Conservation (phyloP, 1,140 invertebrate genomes). For the Lasioglossum albipes region DNA sequence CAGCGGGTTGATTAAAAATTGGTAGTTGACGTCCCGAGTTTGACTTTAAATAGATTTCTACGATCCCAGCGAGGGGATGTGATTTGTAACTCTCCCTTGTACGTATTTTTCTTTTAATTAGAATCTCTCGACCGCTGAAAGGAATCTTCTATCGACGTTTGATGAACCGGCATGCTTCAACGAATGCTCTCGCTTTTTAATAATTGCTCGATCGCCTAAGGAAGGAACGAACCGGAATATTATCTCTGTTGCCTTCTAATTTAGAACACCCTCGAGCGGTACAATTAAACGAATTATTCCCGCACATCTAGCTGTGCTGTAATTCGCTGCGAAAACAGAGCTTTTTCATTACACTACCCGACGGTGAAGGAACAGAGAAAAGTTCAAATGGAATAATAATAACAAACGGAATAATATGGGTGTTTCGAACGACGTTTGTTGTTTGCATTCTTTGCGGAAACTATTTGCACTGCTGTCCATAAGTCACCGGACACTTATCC, state of each 20-base stretch:
- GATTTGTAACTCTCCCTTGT: constrained; percentile 11
- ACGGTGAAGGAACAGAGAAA: constrained; percentile 1
- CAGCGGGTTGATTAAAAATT: constrained; percentile 5
- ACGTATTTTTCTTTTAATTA: constrained; percentile 32
- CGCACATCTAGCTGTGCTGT: not conserved
- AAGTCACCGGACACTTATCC: too few relatives aligned
- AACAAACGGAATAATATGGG: not conserved
- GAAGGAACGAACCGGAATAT: constrained; percentile 1
- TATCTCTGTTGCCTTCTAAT: constrained; percentile 35
- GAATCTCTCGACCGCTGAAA: not conserved
- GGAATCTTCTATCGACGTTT: constrained; percentile 10
- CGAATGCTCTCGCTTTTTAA: constrained; percentile 25
- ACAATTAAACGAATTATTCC: constrained; percentile 43
- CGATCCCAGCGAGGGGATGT: not conserved
- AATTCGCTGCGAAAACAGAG: not conserved
- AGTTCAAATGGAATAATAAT: not conserved
- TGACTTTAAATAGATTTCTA: not conserved
- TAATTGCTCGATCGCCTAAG: constrained; percentile 25
- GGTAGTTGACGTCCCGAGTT: not conserved
- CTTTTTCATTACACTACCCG: not conserved
- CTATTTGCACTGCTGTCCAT: not conserved
- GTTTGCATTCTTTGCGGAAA: too few relatives aligned
- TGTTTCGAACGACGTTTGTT: not conserved
- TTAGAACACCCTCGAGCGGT: constrained; percentile 13
- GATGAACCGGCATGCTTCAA: constrained; percentile 20